Evolutionary conservation across 2,797 vertebrate genomes (phyloP), one percentile per base, ranked within the genome.

Genomic region (Sebastes iracundus): DNA sequence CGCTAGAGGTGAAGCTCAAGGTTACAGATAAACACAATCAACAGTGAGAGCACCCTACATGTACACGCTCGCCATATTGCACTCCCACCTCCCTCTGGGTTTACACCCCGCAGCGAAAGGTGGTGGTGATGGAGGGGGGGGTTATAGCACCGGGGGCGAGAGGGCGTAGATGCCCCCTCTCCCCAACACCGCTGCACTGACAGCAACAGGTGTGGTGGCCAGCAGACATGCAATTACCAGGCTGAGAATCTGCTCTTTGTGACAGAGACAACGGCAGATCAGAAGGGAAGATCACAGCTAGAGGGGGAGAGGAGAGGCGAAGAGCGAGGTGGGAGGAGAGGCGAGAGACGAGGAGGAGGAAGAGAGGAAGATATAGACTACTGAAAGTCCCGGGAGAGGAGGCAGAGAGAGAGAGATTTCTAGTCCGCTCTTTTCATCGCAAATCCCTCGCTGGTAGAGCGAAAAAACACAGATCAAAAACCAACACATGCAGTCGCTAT

Each of bases 131-230:
- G 42, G 74, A 11, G 42, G 75, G 58, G 81, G 65, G 4, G 10
- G 18, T 52, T n/a, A n/a, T 16, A 79, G 49, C 49, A n/a, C n/a
- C 9, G 88, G 74, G 90, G 88, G 82, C 79, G 88, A 90, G 75
- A 92, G 89, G 89, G 78, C 83, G 77, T 6, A 10, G 71, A 30
- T 16, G 65, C 28, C 27, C 33, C 49, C 49, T 38, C 80, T 60
- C 73, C 75, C 77, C 68, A 84, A 88, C 87, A 84, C 72, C 10
- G 12, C 76, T 83, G 74, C 88, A 81, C 66, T 90, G 92, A 95
- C 90, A 88, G 92, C 95, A 95, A 96, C 95, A 95, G 94, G 94
- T 95, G 95, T 86, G 91, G 87, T 79, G 87, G 87, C 90, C 72
- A 66, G 78, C 81, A 85, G 90, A 92, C 87, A 90, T 58, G 87